These are phyloP conservation scores for Poeciliopsis turrubarensis DNA, from an alignment of 2,113 vertebrate species.

Conservation along the genomic window DNA sequence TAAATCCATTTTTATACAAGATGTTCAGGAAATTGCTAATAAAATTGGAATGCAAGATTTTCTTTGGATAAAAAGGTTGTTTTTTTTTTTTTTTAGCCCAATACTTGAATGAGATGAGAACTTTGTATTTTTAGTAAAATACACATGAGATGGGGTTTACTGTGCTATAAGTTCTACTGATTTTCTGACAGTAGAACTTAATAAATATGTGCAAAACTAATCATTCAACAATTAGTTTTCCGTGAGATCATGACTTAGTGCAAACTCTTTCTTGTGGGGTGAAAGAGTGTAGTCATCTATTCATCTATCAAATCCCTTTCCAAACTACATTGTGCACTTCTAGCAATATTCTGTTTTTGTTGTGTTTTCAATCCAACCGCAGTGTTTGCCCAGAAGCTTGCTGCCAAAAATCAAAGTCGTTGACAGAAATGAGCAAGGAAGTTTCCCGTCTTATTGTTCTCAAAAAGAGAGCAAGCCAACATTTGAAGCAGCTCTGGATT, in stretches of 20 bases:
- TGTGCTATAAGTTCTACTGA: neutral
- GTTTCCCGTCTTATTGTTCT: slow-evolving; percentile 36
- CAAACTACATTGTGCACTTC: slow-evolving; percentile 14
- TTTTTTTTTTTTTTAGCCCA: neutral
- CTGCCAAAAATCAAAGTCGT: slow-evolving; percentile 46
- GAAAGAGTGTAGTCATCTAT: slow-evolving; percentile 18
- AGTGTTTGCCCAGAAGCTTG: slow-evolving; percentile 48
- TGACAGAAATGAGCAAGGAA: slow-evolving; percentile 40
- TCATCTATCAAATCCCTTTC: slow-evolving; percentile 29
- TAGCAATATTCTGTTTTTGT: slow-evolving; percentile 12
- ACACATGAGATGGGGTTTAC: neutral
- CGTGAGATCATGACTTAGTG: slow-evolving; percentile 11
- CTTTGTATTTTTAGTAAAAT: neutral
- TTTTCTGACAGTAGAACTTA: neutral
- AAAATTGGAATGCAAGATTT: neutral
- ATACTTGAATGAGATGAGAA: neutral
- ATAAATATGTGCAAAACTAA: no score
- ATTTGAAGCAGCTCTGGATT: slow-evolving; percentile 6
- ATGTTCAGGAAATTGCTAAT: neutral
- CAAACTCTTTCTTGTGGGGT: neutral
- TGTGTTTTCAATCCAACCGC: slow-evolving; percentile 41
- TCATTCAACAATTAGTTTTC: neutral
- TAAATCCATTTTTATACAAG: neutral
- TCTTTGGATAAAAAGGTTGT: neutral
- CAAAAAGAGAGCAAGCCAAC: slow-evolving; percentile 8